Conservation (phyloP, 2,113 vertebrate species). For the Nothocercus nigrocapillus region DNA sequence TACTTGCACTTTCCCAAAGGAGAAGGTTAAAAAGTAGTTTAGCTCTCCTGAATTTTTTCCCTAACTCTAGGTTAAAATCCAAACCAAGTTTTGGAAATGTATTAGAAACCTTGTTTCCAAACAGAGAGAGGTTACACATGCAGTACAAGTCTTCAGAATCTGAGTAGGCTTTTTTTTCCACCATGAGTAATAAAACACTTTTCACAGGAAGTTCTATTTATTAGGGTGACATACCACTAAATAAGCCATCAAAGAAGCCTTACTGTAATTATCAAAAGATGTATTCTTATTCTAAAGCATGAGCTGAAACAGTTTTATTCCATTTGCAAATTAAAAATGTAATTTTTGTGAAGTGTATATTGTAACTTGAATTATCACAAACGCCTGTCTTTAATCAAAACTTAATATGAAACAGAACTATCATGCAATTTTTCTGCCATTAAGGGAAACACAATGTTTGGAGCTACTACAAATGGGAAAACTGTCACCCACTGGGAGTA, state of each 20-base stretch:
- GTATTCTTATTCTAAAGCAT: not conserved
- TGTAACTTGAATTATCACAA: slow-evolving; percentile 38
- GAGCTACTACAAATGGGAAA: slow-evolving; percentile 60
- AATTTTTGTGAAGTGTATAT: not conserved
- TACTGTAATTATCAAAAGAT: not conserved
- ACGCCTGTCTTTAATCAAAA: slow-evolving; percentile 56
- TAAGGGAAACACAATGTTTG: slow-evolving; percentile 66
- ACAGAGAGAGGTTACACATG: not conserved
- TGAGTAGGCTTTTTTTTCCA: not conserved
- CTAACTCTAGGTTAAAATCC: not conserved
- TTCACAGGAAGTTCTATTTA: not conserved
- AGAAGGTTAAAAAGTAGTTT: not conserved
- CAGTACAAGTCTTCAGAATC: not conserved
- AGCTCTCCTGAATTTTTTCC: not conserved
- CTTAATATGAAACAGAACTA: slow-evolving; percentile 63
- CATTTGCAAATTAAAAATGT: not conserved
- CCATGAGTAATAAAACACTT: not conserved
- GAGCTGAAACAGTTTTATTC: not conserved
- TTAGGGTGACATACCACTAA: not conserved
- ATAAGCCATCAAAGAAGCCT: not conserved
- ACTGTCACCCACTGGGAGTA: slow-evolving; percentile 47
- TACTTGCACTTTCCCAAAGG: not conserved
- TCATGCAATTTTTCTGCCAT: slow-evolving; percentile 46
- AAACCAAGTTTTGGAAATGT: not conserved
- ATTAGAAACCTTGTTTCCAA: not conserved